Base-by-base conservation (phyloP, 2,888 invertebrate species). In the Cephus runcator region DNA sequence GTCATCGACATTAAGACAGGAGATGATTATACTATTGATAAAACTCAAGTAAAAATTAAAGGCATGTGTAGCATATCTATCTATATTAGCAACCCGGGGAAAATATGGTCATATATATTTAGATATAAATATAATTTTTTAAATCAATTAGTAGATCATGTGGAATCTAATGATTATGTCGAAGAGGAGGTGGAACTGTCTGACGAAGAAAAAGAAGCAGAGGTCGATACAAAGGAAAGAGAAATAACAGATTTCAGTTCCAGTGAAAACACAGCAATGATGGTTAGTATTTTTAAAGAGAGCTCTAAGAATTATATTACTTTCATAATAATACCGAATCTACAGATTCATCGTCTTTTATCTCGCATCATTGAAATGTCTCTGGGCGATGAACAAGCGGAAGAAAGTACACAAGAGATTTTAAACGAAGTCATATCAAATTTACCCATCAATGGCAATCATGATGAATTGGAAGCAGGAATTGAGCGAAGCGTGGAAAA, bases 401-500 rank as follows among this genome's bases (percentile, higher is more conserved):
- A 79, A 15, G 79, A 75, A 74, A 71, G 76, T 11, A 79, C 77
- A n/a, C 74, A 80, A 71, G 78, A 80, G 12, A 83, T 82, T 73
- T 73, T 85, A 36, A 76, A 79, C 68, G 71, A 81, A 40, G 79
- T 85, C 15, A 69, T 85, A 73, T 76, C 81, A 69, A 81, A 77
- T 76, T 75, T 85, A 69, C 79, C 81, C 11, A 75, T 79, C 11
- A 78, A 71, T 2, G 82, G 78, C 30, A 80, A 74, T 35, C 73
- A 75, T 33, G 73, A 75, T 11, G 83, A 84, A 77, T 74, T 83
- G n/a, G 80, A 77, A 15, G 78, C 75, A 12, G 82, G 79, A 73
- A 84, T 86, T 34, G 81, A 84, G 34, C 75, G 77, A 36, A 79
- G 82, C 77, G 76, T 84, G 15, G 77, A 85, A 69, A 78, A 73